A percentile compares a stretch with the other conserved stretches of the same genome.
Evolutionary conservation across 2,888 invertebrate species (phyloP).

Genomic region (Heterodera filipjevi): DNA sequence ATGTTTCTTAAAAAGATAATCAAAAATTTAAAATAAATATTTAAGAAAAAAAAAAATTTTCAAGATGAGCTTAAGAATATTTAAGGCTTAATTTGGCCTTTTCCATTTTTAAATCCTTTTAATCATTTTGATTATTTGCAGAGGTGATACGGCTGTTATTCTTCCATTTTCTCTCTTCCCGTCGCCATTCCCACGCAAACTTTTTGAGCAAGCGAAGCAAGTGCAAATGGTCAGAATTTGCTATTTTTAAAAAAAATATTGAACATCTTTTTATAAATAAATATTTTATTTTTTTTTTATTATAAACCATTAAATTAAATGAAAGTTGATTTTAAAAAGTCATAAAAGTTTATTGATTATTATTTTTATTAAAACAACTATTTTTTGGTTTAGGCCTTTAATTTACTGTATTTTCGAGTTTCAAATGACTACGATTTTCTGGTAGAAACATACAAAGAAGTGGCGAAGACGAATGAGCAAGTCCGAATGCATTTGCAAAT

Average conservation of each 20-base stretch:
- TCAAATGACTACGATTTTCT: conserved; percentile 62
- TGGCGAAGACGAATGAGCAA: conserved; percentile 61
- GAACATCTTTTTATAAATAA: no score
- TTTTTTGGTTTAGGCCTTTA: conserved; percentile 46
- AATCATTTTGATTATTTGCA: conserved; percentile 40
- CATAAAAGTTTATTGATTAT: no score
- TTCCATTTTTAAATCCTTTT: no score
- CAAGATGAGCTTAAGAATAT: no score
- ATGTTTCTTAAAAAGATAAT: no score
- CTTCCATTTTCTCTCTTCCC: conserved; percentile 63
- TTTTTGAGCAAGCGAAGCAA: conserved; percentile 55
- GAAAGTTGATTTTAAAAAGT: no score
- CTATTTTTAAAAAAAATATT: neutral
- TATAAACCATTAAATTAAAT: no score
- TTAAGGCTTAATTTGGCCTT: no score
- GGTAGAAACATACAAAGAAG: conserved; percentile 52
- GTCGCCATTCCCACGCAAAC: conserved; percentile 58
- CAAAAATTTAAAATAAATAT: no score
- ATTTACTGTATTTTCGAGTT: conserved; percentile 56
- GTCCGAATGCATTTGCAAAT: conserved; percentile 58
- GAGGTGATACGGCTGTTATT: conserved; percentile 57
- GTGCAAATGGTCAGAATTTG: conserved; percentile 53
- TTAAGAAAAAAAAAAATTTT: no score
- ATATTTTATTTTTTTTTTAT: no score
- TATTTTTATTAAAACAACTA: neutral